These are phyloP conservation scores for Hirtodrosophila cameraria DNA, from an alignment of 2,888 invertebrate species.

Conservation along the genomic window DNA sequence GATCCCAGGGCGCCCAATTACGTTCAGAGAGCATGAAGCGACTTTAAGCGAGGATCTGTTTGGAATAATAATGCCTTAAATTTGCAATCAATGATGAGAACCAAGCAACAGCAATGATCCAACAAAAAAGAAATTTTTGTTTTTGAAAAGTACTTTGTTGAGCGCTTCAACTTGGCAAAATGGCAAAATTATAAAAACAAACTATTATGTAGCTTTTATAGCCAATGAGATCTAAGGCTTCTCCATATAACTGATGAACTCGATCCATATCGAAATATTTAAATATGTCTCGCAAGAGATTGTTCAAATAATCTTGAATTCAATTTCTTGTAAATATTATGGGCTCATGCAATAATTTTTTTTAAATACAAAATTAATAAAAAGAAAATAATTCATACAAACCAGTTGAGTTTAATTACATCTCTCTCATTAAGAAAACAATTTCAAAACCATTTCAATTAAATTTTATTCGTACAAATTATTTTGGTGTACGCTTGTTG, in stretches of 20 bases:
- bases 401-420: background rate
- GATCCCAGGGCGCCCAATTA: conserved; percentile 14
- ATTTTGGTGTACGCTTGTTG: conserved; percentile 20
- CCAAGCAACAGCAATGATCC: background rate
- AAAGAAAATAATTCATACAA: conserved; percentile 23
- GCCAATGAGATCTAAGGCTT: conserved; percentile 32
- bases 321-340: conserved; percentile 25
- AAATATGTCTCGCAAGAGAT: conserved; percentile 15
- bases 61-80: no score
- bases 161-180: conserved; percentile 10
- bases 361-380: conserved; percentile 29
- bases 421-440: background rate
- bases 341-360: conserved; percentile 47
- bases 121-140: background rate
- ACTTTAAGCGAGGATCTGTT: conserved; percentile 5
- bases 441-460: background rate
- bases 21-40: conserved; percentile 1
- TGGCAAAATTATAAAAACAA: conserved; percentile 14
- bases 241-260: conserved; percentile 2
- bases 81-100: conserved; percentile 6
- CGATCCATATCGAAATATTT: conserved; percentile 21
- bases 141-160: background rate
- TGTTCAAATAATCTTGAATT: conserved; percentile 20
- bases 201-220: conserved; percentile 24
- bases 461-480: conserved; percentile 24